Evolutionary conservation across 2,888 invertebrate genomes (phyloP), one percentile per base, ranked within the genome.

Genomic region (Lomographa bimaculata): DNA sequence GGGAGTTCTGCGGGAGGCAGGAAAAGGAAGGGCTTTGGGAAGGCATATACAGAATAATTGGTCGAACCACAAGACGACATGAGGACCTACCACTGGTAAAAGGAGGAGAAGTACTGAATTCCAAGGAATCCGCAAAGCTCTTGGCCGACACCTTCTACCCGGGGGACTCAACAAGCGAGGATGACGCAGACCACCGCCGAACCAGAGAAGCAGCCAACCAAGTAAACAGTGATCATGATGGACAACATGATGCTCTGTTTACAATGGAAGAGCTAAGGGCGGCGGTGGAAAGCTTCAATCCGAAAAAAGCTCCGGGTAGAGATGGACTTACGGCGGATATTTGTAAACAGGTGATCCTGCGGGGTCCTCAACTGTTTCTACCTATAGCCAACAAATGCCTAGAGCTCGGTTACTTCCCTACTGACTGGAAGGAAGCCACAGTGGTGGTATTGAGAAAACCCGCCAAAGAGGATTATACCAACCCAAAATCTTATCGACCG

Each of bases 171-270:
- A 1, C 1, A 0, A 11, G 4, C 0, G 14, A 30, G 1, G 44
- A 48, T 7, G 44, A 24, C 3, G 28, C 14, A 0, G 37, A 41
- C 7, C 49, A 49, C 19, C 6, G 2, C 1, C 17, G 5, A 1
- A 26, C 16, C 5, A 30, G 49, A 7, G 1, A 8, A 26, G 1
- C 1, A 5, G 35, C 41, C 0, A 19, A 16, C n/a, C 3, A 6
- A 2, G 39, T 38, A 35, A 48, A 50, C 18, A 36, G 17, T 1
- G 6, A 7, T 11, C 8, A 30, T 12, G 21, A 25, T 29, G 25
- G 19, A 11, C 3, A 8, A 1, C 30, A 32, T 25, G 51, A 51
- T 17, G 53, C 56, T 6, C 41, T 36, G 8, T 56, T 53, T 27
- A 51, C 53, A 0, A 6, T n/a, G 2, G 1, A 23, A 0, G 51